Conservation (phyloP, 2,113 vertebrate genomes). For the Butorides virescens region DNA sequence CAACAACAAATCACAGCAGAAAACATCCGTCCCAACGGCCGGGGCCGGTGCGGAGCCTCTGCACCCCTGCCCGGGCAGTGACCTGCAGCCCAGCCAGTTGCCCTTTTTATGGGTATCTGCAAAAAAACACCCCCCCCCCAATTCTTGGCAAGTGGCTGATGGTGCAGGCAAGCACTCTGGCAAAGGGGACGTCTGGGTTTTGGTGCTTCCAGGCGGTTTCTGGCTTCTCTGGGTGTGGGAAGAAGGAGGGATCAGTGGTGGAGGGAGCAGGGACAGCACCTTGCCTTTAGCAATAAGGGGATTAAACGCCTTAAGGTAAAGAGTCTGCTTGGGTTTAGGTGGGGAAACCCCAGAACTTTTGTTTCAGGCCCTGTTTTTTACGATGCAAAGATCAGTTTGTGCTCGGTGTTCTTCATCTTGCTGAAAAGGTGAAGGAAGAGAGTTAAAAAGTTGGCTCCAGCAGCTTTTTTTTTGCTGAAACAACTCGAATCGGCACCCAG, state of each 20-base stretch:
- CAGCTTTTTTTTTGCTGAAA: background rate
- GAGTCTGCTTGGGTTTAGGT: background rate
- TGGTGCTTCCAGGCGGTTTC: fast-evolving
- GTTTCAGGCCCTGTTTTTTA: background rate
- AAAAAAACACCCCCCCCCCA: background rate
- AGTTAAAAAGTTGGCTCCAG: background rate
- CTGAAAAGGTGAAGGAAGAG: background rate
- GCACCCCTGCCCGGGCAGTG: background rate
- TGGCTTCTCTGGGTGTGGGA: background rate
- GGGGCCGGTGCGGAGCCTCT: background rate
- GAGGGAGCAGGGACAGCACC: fast-evolving
- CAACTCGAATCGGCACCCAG: fast-evolving
- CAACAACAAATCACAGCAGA: background rate
- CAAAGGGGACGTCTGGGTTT: background rate
- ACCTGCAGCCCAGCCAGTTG: background rate
- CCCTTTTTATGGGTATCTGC: background rate
- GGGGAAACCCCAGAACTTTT: background rate
- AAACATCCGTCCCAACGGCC: background rate
- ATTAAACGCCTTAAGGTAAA: background rate
- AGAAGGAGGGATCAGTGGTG: background rate
- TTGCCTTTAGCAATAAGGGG: background rate
- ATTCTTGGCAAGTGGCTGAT: background rate
- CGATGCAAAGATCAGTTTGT: background rate
- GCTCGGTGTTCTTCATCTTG: background rate
- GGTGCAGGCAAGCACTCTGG: background rate